Conservation (phyloP, 2,113 vertebrate genomes). For the Anarrhichthys ocellatus region DNA sequence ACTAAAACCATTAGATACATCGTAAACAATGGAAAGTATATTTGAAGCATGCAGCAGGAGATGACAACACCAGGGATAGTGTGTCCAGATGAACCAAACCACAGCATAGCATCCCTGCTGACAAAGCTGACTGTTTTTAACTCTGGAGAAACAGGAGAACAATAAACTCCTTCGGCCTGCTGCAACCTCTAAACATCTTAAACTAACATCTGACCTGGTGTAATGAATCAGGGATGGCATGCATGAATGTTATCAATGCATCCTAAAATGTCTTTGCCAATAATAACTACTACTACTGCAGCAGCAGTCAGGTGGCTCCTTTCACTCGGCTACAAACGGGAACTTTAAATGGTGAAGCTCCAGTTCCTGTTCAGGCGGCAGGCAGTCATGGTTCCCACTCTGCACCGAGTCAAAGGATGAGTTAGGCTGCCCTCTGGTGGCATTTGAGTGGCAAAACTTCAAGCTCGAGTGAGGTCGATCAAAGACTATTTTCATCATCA, state of each 20-base stretch:
- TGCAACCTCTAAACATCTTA: background rate
- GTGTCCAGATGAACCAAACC: background rate
- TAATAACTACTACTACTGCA: background rate
- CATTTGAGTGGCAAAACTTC: background rate
- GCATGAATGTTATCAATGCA: background rate
- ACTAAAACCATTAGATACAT: background rate
- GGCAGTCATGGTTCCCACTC: background rate
- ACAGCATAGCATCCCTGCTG: background rate
- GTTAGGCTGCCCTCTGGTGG: constrained; percentile 55
- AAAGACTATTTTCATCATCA: background rate
- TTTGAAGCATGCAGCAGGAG: background rate
- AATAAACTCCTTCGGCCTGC: background rate
- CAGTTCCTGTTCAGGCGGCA: background rate
- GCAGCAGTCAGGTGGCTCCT: too few species aligned
- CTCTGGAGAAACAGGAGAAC: background rate
- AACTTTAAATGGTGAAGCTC: too few species aligned
- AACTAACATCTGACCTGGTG: background rate
- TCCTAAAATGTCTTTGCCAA: background rate
- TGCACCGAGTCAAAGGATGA: background rate
- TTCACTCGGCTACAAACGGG: too few species aligned
- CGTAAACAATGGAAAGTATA: too few species aligned
- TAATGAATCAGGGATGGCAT: background rate
- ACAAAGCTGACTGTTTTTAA: background rate
- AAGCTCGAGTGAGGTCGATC: background rate
- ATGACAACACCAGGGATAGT: background rate